Evolutionary conservation across 1,140 invertebrate genomes (phyloP).

Genomic region (Euwallacea similis): DNA sequence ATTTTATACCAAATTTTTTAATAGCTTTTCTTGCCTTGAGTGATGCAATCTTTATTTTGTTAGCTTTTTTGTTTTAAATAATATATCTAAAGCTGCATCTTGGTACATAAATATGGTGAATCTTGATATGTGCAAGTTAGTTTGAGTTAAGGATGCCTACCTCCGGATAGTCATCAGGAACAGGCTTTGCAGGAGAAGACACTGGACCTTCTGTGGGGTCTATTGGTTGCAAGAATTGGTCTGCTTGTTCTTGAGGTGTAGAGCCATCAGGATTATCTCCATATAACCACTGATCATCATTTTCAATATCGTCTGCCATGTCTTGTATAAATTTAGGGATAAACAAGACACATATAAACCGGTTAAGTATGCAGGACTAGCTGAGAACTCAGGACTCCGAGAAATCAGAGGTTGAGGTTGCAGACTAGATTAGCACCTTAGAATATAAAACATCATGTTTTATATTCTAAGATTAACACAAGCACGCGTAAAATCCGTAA

Average conservation of each 20-base stretch:
- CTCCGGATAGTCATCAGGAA: conserved; percentile 20
- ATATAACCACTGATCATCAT: conserved; percentile 70
- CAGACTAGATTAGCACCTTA: too few relatives aligned
- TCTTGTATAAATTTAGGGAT: conserved; percentile 21
- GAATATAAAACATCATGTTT: too few relatives aligned
- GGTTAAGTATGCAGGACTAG: too few relatives aligned
- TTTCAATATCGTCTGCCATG: conserved; percentile 63
- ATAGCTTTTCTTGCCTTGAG: too few relatives aligned
- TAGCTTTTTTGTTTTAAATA: too few relatives aligned
- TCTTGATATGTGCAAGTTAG: not conserved
- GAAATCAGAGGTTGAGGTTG: too few relatives aligned
- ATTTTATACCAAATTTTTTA: too few relatives aligned
- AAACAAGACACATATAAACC: too few relatives aligned
- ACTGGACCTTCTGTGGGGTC: conserved; percentile 40
- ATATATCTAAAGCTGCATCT: not conserved
- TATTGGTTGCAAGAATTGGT: conserved; percentile 1
- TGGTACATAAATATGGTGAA: not conserved
- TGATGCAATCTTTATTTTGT: too few relatives aligned
- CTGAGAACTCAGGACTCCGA: too few relatives aligned
- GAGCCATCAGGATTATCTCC: conserved; percentile 56
- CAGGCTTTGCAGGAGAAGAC: conserved; percentile 18
- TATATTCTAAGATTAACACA: too few relatives aligned
- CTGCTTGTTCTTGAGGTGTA: conserved; percentile 39
- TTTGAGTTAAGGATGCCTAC: conserved; percentile 8
- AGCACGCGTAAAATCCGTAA: too few relatives aligned